phyloP scores from a whole-genome alignment of 2,113 vertebrate genomes.

The Hypocryptadius cinnamomeus region DNA sequence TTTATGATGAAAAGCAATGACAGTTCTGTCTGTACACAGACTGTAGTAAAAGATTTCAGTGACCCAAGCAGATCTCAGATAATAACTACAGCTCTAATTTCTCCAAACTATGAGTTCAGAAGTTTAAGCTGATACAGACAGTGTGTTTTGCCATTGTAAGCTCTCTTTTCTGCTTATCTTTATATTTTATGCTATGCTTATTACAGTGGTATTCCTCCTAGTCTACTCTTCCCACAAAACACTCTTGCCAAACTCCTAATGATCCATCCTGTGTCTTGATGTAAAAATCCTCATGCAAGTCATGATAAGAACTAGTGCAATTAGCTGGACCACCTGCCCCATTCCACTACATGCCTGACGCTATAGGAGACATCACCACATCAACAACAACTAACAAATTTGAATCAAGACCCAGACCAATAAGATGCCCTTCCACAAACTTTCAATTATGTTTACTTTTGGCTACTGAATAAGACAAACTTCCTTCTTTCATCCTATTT shows the following conservation, averaged over 20 bases:
- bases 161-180: background rate
- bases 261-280: background rate
- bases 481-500: background rate
- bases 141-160: background rate
- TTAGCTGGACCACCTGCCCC: background rate
- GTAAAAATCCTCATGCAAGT: background rate
- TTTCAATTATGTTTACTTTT: background rate
- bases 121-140: background rate
- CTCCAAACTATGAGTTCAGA: background rate
- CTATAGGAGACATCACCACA: background rate
- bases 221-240: background rate
- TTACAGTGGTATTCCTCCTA: background rate
- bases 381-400: background rate
- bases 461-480: background rate
- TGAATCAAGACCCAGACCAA: background rate
- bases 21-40: background rate
- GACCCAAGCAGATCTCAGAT: background rate
- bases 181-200: background rate
- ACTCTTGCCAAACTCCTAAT: background rate
- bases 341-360: background rate
- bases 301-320: background rate
- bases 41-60: background rate
- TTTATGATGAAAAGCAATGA: background rate
- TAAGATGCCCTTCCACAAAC: background rate
- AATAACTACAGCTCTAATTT: background rate